phyloP scores from a whole-genome alignment of 2,888 invertebrate species.

The Hypolimnas misippus region DNA sequence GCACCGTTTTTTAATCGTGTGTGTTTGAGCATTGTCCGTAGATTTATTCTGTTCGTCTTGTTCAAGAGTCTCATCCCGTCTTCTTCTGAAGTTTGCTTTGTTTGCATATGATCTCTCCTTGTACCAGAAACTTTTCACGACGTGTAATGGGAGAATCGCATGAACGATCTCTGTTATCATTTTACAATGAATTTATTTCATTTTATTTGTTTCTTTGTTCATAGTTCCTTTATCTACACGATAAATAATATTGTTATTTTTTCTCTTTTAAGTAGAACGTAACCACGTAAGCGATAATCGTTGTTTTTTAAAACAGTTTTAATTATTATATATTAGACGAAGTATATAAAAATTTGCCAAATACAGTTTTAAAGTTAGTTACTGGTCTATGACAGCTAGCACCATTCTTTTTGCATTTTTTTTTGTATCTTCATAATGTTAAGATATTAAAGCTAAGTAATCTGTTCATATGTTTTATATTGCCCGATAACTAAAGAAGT shows the following conservation, averaged over 20 bases:
- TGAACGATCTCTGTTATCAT: slow-evolving; percentile 77
- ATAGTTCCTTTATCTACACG: slow-evolving; percentile 35
- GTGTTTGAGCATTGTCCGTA: slow-evolving; percentile 78
- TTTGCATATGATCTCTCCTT: slow-evolving; percentile 57
- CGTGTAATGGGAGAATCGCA: slow-evolving; percentile 68
- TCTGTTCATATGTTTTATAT: too few relatives aligned
- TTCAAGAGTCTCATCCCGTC: slow-evolving; percentile 45
- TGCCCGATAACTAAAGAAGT: too few relatives aligned
- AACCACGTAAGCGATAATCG: slow-evolving; percentile 28
- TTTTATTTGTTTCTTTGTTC: slow-evolving; percentile 58
- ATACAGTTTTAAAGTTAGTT: too few relatives aligned
- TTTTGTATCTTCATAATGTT: too few relatives aligned
- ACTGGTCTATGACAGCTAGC: too few relatives aligned
- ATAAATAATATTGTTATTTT: neutral
- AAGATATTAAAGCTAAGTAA: too few relatives aligned
- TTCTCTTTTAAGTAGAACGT: neutral
- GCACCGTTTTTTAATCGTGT: slow-evolving; percentile 62
- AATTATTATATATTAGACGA: too few relatives aligned
- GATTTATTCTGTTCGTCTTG: slow-evolving; percentile 50
- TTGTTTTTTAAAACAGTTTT: too few relatives aligned
- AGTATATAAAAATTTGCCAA: too few relatives aligned
- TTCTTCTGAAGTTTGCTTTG: slow-evolving; percentile 58
- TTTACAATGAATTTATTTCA: slow-evolving; percentile 69
- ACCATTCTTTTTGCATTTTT: too few relatives aligned
- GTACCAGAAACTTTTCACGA: slow-evolving; percentile 53